phyloP scores from a whole-genome alignment of 2,888 invertebrate genomes.

The Stegophylla sp. region DNA sequence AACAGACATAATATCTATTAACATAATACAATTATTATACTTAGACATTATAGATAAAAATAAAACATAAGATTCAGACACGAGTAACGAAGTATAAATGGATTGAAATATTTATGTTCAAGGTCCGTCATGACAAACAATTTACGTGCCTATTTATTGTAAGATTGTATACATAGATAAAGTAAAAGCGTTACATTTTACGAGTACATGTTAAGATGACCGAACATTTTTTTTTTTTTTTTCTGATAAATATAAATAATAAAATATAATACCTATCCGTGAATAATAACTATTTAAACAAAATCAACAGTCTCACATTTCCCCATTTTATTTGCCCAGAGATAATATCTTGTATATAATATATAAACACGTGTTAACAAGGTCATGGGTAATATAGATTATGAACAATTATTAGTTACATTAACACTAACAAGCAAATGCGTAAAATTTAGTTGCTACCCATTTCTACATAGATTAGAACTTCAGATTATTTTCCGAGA shows the following conservation, averaged over 20 bases:
- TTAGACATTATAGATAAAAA: neutral
- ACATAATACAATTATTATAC: slow-evolving; percentile 11
- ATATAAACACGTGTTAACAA: slow-evolving; percentile 37
- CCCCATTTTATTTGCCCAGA: slow-evolving; percentile 15
- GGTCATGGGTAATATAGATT: slow-evolving; percentile 49
- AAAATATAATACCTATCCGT: slow-evolving; percentile 15
- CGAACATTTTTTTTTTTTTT: neutral
- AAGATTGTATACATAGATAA: slow-evolving; percentile 2
- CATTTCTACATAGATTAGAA: slow-evolving; percentile 21
- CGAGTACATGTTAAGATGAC: slow-evolving; percentile 21
- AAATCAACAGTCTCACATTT: slow-evolving; percentile 21
- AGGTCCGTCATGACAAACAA: slow-evolving; percentile 21
- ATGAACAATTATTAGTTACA: slow-evolving; percentile 22
- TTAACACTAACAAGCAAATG: neutral
- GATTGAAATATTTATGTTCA: slow-evolving; percentile 21
- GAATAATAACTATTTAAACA: slow-evolving; percentile 28
- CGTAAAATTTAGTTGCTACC: neutral
- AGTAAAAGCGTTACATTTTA: slow-evolving; percentile 22
- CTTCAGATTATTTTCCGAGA: slow-evolving; percentile 1
- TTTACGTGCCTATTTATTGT: slow-evolving; percentile 20
- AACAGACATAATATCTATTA: neutral
- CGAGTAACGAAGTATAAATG: slow-evolving; percentile 2
- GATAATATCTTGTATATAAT: slow-evolving; percentile 26
- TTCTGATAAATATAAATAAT: too few relatives aligned
- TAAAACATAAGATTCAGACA: neutral